Evolutionary conservation across 1,140 invertebrate genomes (phyloP).

Genomic region (Cryptotermes secundus): DNA sequence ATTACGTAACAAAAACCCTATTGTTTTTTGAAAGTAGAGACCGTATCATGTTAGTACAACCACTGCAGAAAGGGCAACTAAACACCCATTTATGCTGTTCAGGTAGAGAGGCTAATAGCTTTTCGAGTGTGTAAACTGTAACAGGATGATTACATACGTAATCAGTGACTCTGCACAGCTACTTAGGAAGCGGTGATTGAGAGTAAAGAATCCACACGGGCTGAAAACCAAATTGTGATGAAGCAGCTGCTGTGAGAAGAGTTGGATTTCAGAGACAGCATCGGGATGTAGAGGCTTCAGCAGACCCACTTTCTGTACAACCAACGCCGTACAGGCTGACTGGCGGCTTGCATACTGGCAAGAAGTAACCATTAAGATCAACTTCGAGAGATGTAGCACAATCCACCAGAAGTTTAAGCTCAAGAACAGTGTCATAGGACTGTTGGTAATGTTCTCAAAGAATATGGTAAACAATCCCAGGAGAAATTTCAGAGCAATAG

Average conservation of each 20-base stretch:
- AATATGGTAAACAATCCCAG: neutral
- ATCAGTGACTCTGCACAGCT: neutral
- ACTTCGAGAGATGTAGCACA: neutral
- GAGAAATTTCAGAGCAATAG: neutral
- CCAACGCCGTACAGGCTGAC: neutral
- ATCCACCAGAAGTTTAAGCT: neutral
- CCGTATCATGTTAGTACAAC: neutral
- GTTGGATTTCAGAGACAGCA: neutral
- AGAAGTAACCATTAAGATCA: neutral
- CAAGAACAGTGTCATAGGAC: neutral
- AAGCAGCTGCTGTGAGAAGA: neutral
- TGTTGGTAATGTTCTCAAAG: neutral
- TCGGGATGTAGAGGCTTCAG: neutral
- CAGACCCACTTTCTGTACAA: neutral
- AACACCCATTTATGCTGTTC: no score
- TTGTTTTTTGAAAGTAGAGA: neutral
- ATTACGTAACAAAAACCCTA: no score
- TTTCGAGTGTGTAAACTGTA: neutral
- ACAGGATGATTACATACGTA: neutral
- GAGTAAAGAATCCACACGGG: neutral
- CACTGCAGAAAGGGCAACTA: no score
- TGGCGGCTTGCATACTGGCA: neutral
- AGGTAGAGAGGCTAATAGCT: neutral
- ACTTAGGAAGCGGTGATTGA: neutral
- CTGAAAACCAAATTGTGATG: neutral